Evolutionary conservation across 2,113 vertebrate species (phyloP).

Genomic region (Corythoichthys haematopterus): DNA sequence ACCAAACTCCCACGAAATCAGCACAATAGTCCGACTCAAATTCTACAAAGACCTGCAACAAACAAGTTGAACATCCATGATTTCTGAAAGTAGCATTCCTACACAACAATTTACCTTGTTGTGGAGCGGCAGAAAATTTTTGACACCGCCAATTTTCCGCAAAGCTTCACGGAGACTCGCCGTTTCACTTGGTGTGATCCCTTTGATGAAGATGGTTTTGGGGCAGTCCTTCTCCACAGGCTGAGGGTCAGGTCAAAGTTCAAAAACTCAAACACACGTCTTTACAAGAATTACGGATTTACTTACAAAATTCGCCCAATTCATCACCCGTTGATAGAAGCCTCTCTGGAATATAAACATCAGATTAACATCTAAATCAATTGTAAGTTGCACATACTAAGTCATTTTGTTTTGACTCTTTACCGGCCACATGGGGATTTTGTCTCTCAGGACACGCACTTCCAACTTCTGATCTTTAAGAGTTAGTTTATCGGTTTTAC

Average conservation of each 20-base stretch:
- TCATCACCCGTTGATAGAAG: slow-evolving; percentile 41
- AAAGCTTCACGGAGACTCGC: slow-evolving; percentile 9
- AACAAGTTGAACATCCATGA: background rate
- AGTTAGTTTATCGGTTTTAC: accelerated
- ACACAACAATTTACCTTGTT: slow-evolving; percentile 46
- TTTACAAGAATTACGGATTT: background rate
- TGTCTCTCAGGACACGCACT: accelerated
- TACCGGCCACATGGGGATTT: background rate
- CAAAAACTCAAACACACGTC: background rate
- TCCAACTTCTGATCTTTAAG: background rate
- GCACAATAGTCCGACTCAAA: slow-evolving; percentile 43
- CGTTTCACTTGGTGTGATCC: slow-evolving; percentile 30
- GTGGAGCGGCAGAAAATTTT: slow-evolving; percentile 48
- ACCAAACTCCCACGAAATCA: slow-evolving; percentile 53
- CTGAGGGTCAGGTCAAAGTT: slow-evolving; percentile 11
- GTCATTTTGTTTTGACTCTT: background rate
- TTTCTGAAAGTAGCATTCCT: background rate
- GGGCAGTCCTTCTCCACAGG: accelerated
- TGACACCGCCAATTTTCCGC: background rate
- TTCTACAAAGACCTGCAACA: slow-evolving; percentile 17
- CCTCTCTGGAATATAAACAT: slow-evolving; percentile 24
- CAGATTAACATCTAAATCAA: background rate
- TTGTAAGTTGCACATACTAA: too few relatives aligned
- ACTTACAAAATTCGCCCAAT: slow-evolving; percentile 27
- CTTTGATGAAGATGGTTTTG: slow-evolving; percentile 23